A percentile compares a stretch with the other conserved stretches of the same genome.
Conservation (phyloP, 92 coral and sea anemone genomes). For the Phymanthus crucifer region DNA sequence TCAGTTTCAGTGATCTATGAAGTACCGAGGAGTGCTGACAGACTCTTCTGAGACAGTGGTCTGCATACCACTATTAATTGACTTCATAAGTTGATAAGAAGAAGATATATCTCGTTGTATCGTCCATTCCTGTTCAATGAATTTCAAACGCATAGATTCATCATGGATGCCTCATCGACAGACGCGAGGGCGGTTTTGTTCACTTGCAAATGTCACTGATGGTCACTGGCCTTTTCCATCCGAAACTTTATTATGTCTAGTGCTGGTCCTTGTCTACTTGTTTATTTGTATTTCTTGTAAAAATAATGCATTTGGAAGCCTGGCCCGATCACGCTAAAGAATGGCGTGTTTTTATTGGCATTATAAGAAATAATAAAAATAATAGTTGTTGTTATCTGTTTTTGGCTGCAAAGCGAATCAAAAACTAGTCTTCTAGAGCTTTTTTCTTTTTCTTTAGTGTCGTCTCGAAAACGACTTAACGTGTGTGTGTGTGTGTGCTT, state of each 20-base stretch:
- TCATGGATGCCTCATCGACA: not conserved
- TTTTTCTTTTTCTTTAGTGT: no score
- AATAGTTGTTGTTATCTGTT: not conserved
- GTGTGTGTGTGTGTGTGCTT: no score
- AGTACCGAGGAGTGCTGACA: constrained; percentile 30
- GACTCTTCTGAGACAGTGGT: constrained; percentile 11
- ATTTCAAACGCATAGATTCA: not conserved
- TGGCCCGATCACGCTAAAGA: not conserved
- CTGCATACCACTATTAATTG: constrained; percentile 14
- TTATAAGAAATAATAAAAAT: not conserved
- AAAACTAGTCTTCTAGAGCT: no score
- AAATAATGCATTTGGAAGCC: constrained; percentile 19
- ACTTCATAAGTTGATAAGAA: not conserved
- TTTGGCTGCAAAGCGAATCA: no score
- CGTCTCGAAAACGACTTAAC: no score
- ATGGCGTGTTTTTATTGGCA: not conserved
- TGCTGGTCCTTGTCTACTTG: not conserved
- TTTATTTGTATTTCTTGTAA: constrained; percentile 23
- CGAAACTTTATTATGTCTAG: not conserved
- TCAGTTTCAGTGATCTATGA: constrained; percentile 8
- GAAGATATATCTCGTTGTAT: not conserved
- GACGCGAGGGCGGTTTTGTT: not conserved
- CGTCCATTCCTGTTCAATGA: constrained; percentile 7
- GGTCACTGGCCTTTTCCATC: not conserved
- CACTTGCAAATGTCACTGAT: not conserved